phyloP scores from a whole-genome alignment of 2,888 invertebrate species.

The Lasiommata megera region DNA sequence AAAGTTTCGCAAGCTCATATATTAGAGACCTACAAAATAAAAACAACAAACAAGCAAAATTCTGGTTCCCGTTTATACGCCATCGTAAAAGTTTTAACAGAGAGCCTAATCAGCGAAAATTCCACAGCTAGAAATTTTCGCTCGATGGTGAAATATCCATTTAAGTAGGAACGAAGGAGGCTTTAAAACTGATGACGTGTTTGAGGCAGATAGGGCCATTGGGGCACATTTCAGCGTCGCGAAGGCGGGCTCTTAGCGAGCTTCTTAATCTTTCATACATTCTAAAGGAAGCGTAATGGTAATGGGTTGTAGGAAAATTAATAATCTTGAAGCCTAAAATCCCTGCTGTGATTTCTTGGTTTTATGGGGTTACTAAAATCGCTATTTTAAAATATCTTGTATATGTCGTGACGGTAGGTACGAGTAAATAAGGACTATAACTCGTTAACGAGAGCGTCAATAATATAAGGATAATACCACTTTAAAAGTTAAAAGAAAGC shows the following conservation, averaged over 20 bases:
- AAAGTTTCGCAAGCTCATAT: slow-evolving; percentile 4
- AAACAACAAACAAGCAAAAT: background rate
- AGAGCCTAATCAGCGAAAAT: slow-evolving; percentile 22
- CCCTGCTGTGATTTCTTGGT: slow-evolving; percentile 8
- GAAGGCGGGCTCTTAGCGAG: slow-evolving; percentile 45
- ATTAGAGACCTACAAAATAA: slow-evolving; percentile 5
- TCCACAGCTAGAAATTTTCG: slow-evolving; percentile 25
- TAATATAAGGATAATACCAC: too few species aligned
- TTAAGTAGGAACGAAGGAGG: slow-evolving; percentile 62
- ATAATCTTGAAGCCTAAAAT: slow-evolving; percentile 24
- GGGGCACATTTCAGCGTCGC: slow-evolving; percentile 65
- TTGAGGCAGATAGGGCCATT: slow-evolving; percentile 70
- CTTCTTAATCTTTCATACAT: slow-evolving; percentile 40
- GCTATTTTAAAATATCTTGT: too few species aligned
- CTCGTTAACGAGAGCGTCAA: too few species aligned
- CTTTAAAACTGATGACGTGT: slow-evolving; percentile 71
- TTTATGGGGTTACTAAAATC: background rate
- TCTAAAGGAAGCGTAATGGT: slow-evolving; percentile 27
- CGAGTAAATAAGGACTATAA: too few species aligned
- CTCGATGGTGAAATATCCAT: slow-evolving; percentile 48
- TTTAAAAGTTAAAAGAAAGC: too few species aligned
- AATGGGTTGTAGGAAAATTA: slow-evolving; percentile 31
- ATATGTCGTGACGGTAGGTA: too few species aligned
- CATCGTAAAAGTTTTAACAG: background rate
- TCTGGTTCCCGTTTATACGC: background rate